Evolutionary conservation across 2,797 vertebrate species (phyloP), one percentile per base, ranked within the genome.

Genomic region (Lutjanus campechanus): DNA sequence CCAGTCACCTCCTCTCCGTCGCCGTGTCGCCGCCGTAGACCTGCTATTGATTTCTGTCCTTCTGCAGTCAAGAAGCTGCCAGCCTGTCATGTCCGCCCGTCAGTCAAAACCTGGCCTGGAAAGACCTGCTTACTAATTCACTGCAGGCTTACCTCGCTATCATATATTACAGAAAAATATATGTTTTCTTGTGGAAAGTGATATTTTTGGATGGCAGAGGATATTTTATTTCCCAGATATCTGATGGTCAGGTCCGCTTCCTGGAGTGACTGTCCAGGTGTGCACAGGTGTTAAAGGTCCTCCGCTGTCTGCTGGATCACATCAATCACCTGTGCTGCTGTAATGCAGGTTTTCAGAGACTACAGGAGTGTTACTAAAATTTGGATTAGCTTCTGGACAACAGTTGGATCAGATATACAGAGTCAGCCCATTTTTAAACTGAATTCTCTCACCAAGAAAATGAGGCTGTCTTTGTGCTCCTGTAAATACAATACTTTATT

Each of bases 1-100:
- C 46, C 73, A 68, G 90, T 91, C 87, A 62, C 85, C 86, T 89
- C 81, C 56, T 87, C 87, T 76, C 89, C 67, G 80, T 58, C 73
- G 64, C 56, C 2, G 69, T 61, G 69, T 85, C 69, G 36, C 76
- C 77, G 79, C 76, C 76, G 61, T 73, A 68, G 87, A 85, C 88
- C 91, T 69, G 71, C 73, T 91, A 95, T 95, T 89, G 94, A 96
- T 95, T 94, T 84, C 79, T 90, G 92, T 89, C 85, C 69, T 77
- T 83, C 84, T 78, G 81, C 73, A 76, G 90, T 84, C 91, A 79
- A 25, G 77, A 55, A 20, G 86, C 92, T 90, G 90, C 88, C 87
- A 82, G 85, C 76, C 92, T 93, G 94, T 92, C 94, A 92, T 92
- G 93, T 94, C 90, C 69, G 19, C 82, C 90, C 63, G 85, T 92